phyloP scores from a whole-genome alignment of 1,140 invertebrate species.

The Propsilocerus akamusi region DNA sequence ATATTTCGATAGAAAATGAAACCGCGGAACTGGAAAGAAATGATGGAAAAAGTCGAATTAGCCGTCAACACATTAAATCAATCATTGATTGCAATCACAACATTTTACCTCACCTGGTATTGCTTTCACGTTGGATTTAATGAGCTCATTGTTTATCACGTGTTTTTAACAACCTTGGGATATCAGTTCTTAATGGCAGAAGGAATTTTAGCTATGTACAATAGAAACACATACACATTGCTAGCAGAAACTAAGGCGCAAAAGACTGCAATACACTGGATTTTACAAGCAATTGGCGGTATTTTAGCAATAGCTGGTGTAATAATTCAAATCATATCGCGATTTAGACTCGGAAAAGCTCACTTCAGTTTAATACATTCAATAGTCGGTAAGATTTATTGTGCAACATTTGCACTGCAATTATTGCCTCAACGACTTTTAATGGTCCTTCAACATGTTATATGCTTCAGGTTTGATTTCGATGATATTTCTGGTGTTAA shows the following conservation, averaged over 20 bases:
- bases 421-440: neutral
- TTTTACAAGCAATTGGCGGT: neutral
- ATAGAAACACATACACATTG: neutral
- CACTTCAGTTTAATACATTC: slow-evolving; percentile 14
- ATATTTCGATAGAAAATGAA: too few relatives aligned
- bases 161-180: neutral
- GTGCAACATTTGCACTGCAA: neutral
- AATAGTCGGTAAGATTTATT: slow-evolving; percentile 15
- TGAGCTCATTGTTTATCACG: neutral
- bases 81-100: neutral
- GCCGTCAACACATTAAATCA: slow-evolving; percentile 2
- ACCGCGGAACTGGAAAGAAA: too few relatives aligned
- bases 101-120: slow-evolving; percentile 2
- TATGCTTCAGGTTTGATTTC: slow-evolving; percentile 14
- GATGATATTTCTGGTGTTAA: slow-evolving; percentile 15
- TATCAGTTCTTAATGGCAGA: slow-evolving; percentile 6
- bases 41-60: neutral
- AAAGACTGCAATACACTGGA: slow-evolving; percentile 5
- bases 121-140: slow-evolving; percentile 1
- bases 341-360: slow-evolving; percentile 12
- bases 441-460: neutral
- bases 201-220: slow-evolving; percentile 5
- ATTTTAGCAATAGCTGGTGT: slow-evolving; percentile 5
- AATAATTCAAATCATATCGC: slow-evolving; percentile 15
- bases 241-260: neutral